Base-by-base conservation (phyloP, 2,888 invertebrate species). In the Trachelus tabidus region DNA sequence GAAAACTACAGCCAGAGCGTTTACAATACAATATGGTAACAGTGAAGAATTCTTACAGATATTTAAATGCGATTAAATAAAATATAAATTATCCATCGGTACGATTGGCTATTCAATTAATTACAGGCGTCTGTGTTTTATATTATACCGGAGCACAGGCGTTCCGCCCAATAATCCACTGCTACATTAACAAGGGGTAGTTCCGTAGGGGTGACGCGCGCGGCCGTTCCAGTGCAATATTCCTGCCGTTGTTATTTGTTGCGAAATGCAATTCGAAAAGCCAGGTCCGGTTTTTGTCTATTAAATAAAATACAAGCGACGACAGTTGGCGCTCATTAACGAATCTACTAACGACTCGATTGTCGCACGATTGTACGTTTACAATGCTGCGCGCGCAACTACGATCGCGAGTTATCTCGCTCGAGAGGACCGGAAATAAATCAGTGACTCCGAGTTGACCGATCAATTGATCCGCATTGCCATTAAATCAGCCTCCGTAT, bases 291-390 rank as follows among this genome's bases (percentile, higher is more conserved):
- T 56, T 88, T 87, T 88, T 83, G 81, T 85, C 87, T 89, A 89
- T 89, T 89, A 88, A 89, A 89, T 88, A 90, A 90, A 90, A 88
- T 87, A 89, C 88, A 84, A 85, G 87, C 86, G 79, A 87, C 87
- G 86, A 87, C 86, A 86, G 87, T 87, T 85, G 87, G 85, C 85
- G 89, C 89, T 90, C 89, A 89, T 90, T 90, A 89, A 88, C 87
- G 86, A 81, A 79, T 75, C 79, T 83, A 79, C 87, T 86, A 88
- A 89, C 87, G 88, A 88, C 85, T 85, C 88, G 88, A 88, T 89
- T 87, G 87, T 88, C 85, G 86, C 84, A 79, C 86, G 87, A 89
- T 87, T 88, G 88, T 85, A 85, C 84, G 85, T 87, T 86, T 84
- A 85, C 83, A 82, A 81, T 75, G 77, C 77, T 79, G 80, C 81